A percentile compares a stretch with the other conserved stretches of the same genome.
Evolutionary conservation across 2,888 invertebrate genomes (phyloP).

Genomic region (Philopedon plagiatum): DNA sequence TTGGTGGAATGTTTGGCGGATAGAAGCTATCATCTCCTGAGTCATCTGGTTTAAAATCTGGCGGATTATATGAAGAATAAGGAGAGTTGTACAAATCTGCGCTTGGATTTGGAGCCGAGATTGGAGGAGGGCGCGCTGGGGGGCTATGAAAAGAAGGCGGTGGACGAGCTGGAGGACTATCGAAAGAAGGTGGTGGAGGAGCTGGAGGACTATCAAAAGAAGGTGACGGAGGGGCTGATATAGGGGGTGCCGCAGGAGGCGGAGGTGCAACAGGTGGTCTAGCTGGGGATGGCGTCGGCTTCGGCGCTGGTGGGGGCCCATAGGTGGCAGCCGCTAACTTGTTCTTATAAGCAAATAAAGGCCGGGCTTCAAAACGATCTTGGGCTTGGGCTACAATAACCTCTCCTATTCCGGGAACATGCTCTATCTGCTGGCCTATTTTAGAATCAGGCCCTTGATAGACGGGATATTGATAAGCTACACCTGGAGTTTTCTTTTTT

Average conservation of each 20-base stretch:
- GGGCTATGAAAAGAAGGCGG: conserved; percentile 2
- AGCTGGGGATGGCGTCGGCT: conserved; percentile 16
- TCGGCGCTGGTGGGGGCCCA: conserved; percentile 33
- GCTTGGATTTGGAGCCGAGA: conserved; percentile 49
- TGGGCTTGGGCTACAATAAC: conserved; percentile 58
- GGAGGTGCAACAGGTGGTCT: background rate
- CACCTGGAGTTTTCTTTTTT: conserved; percentile 48
- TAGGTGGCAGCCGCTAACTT: conserved; percentile 30
- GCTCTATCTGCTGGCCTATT: conserved; percentile 50
- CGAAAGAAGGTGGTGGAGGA: conserved; percentile 7
- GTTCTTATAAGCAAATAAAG: conserved; percentile 63
- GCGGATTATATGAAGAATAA: conserved; percentile 63
- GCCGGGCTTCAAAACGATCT: conserved; percentile 66
- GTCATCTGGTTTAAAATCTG: conserved; percentile 51
- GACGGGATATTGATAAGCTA: conserved; percentile 57
- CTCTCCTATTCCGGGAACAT: conserved; percentile 64
- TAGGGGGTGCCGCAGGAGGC: background rate
- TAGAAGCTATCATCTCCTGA: conserved; percentile 46
- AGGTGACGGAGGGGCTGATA: conserved; percentile 24
- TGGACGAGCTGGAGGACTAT: background rate
- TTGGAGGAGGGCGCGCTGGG: conserved; percentile 40
- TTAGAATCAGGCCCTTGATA: conserved; percentile 51
- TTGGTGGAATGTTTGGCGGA: conserved; percentile 37
- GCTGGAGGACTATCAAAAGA: conserved; percentile 15
- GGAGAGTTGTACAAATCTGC: conserved; percentile 61